Evolutionary conservation across 2,113 vertebrate species (phyloP), one percentile per base, ranked within the genome.

Genomic region (Hydropotes inermis): DNA sequence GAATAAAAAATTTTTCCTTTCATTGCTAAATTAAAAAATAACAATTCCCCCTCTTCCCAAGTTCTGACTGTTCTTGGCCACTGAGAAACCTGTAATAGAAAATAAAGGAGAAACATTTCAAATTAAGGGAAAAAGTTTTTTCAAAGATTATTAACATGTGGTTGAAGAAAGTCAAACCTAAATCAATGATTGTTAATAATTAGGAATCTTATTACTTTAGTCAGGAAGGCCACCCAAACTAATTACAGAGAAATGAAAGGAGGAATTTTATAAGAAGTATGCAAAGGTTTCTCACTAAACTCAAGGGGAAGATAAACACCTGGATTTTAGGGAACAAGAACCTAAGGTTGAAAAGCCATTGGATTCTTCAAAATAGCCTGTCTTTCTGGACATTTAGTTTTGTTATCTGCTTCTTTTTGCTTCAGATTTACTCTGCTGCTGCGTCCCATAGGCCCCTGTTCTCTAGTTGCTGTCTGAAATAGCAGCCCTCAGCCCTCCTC

Each of bases 41-140:
- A 7, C 7, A 67, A 28, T 86, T 47, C 54, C 91, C 96, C 74
- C 86, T 97, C 19, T 95, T 89, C 91, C 97, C 95, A 92, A 93
- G 43, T 95, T 97, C 81, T 97, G 90, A 92, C 39, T 96, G 79
- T 58, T 15, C 64, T 83, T 86, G 95, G 89, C 95, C 95, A 91
- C 91, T 79, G 47, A 91, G 97, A 93, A 98, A 97, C 90, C 90
- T 93, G 94, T 25, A 0, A 36, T 89, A 92, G n/a, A 78, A 97
- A 97, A 98, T 84, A 98, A 97, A 97, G 96, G 96, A 98, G 96
- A 95, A 95, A 97, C 84, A 94, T 98, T 97, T 98, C 97, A 97
- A 95, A 95, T 0, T 5, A 87, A 84, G 83, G 76, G 92, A 21
- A 57, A 17, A 47, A 64, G 54, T 57, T 92, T 92, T 91, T 89